Evolutionary conservation across 2,113 vertebrate species (phyloP).

Genomic region (Rattus rattus): DNA sequence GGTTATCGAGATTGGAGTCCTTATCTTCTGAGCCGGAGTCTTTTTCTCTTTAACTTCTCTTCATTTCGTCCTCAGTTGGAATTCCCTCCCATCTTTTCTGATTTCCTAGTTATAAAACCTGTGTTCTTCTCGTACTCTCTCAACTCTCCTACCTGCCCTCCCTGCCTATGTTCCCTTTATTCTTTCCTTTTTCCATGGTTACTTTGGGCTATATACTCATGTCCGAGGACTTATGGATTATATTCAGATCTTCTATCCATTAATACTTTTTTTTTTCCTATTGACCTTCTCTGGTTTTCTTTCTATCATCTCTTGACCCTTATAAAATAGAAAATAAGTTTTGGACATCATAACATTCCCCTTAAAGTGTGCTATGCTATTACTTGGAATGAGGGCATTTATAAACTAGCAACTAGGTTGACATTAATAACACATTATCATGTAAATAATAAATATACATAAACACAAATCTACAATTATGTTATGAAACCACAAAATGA

Average conservation of each 20-base stretch:
- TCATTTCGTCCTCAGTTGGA: neutral
- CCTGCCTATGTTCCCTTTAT: too few relatives aligned
- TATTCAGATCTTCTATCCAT: neutral
- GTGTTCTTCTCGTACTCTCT: neutral
- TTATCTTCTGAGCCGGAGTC: neutral
- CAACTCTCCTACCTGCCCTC: neutral
- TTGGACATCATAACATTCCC: neutral
- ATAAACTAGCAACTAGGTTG: neutral
- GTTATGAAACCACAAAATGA: neutral
- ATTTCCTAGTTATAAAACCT: neutral
- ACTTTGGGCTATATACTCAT: neutral
- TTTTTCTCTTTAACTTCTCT: neutral
- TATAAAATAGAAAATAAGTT: neutral
- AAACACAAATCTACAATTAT: constrained; percentile 27
- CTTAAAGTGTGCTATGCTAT: neutral
- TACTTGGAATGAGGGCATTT: neutral
- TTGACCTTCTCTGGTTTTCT: neutral
- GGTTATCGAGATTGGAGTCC: neutral
- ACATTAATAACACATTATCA: constrained; percentile 6
- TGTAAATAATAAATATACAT: constrained; percentile 27
- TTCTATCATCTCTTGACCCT: neutral
- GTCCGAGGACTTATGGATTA: neutral
- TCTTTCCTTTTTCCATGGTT: neutral
- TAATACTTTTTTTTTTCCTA: neutral
- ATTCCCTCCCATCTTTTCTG: neutral